Conservation (phyloP, 2,113 vertebrate species). For the Alectura lathami region DNA sequence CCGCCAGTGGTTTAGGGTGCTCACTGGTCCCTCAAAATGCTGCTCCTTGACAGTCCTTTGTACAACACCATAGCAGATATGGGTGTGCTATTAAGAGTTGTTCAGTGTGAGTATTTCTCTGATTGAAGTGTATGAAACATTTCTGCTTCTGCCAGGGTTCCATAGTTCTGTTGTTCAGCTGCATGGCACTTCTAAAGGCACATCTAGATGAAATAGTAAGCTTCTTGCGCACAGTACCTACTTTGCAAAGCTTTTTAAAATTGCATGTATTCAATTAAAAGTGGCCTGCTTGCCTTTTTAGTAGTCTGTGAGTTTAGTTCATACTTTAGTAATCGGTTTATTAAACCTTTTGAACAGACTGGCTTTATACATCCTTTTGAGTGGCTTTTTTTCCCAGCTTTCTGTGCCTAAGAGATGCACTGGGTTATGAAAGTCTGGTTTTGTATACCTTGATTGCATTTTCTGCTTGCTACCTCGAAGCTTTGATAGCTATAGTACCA, state of each 20-base stretch:
- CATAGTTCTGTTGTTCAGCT: not conserved
- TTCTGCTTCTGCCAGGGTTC: not conserved
- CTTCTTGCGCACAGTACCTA: not conserved
- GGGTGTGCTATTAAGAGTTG: not conserved
- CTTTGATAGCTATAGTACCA: not conserved
- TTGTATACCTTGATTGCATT: not conserved
- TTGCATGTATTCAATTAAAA: not conserved
- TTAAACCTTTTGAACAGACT: not conserved
- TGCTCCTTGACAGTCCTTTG: not conserved
- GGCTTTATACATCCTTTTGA: not conserved
- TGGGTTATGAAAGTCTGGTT: not conserved
- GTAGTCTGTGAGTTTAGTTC: not conserved
- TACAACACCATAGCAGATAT: not conserved
- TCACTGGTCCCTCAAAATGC: not conserved
- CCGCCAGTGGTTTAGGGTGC: not conserved
- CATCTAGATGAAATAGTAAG: not conserved
- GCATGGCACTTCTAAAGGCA: not conserved
- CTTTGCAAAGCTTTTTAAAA: not conserved
- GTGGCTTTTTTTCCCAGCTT: rapidly evolving
- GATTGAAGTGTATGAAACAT: too few species aligned
- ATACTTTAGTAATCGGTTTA: not conserved
- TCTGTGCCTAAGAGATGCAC: not conserved
- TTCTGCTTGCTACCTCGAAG: not conserved
- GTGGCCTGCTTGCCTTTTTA: not conserved
- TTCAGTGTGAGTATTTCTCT: not conserved